A percentile compares a stretch with the other conserved stretches of the same genome.
Evolutionary conservation across 2,888 invertebrate genomes (phyloP).

Genomic region (Aporophyla lueneburgensis): DNA sequence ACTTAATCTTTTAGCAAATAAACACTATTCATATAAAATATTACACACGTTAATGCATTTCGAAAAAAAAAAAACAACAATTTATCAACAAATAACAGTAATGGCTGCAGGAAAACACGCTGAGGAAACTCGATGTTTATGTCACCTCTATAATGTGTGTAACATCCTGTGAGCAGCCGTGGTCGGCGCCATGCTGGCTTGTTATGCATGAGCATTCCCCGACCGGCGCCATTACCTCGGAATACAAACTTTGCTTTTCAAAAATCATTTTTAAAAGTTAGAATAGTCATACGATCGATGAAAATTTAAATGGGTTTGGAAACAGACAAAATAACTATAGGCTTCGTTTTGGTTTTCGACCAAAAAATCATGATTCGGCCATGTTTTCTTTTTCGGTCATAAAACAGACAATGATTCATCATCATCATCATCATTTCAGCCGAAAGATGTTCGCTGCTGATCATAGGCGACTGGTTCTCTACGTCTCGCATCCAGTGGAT

Average conservation of each 20-base stretch:
- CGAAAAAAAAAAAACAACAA: constrained; percentile 6
- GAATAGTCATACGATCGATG: constrained; percentile 11
- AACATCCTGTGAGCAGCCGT: constrained; percentile 20
- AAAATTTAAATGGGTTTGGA: constrained; percentile 10
- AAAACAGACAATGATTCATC: no score
- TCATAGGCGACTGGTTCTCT: no score
- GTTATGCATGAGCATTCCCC: constrained; percentile 47
- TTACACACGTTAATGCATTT: not conserved
- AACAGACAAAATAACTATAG: not conserved
- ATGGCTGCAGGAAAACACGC: constrained; percentile 6
- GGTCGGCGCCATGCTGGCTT: constrained; percentile 48
- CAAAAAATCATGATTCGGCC: no score
- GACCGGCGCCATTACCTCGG: constrained; percentile 24
- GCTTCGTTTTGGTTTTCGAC: no score
- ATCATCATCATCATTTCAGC: no score
- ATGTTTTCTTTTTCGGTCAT: no score
- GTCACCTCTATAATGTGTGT: constrained; percentile 39
- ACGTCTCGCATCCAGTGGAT: no score
- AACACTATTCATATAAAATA: not conserved
- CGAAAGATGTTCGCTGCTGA: no score
- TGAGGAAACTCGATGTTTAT: constrained; percentile 25
- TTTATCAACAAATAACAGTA: constrained; percentile 14
- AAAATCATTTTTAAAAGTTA: constrained; percentile 28
- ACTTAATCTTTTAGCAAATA: no score
- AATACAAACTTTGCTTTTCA: constrained; percentile 23